Evolutionary conservation across 1,140 invertebrate genomes (phyloP), one percentile per base, ranked within the genome.

Genomic region (Papilio machaon): DNA sequence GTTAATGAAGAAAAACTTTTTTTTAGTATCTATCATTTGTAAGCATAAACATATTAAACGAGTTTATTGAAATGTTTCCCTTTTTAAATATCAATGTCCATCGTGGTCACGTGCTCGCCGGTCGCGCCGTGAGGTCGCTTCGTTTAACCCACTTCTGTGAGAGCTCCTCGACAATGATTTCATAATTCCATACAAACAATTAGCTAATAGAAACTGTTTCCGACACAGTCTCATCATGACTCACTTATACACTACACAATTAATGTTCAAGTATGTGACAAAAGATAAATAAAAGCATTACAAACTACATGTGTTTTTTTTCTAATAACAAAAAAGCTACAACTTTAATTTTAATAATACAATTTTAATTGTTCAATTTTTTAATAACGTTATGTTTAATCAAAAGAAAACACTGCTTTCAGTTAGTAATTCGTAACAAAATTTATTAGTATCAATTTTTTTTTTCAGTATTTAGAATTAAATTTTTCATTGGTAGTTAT

Each of bases 111-210:
- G 75, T 52, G 35, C 13, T 35, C 30, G n/a, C 38, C n/a, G 77
- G 17, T 30, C 19, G 11, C 8, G 64, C n/a, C 19, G 38, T 46
- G 60, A 79, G 77, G 77, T 79, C 77, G 77, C 43, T 15, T 79
- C 60, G 38, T 79, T 79, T 79, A 79, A 79, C 77, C 77, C 77
- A 79, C 77, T 79, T 79, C 77, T 64, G 46, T 60, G n/a, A 79
- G 47, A 67, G 46, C 77, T 79, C 43, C 77, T 79, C 60, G 17
- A 79, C 77, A 79, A 79, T 79, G 77, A 79, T 79, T 79, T 79
- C 77, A 79, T 79, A 79, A 79, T 79, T 79, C 77, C 77, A 79
- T 79, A 79, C 77, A 79, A 79, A 79, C 77, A 79, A 79, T 79
- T 79, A 79, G 46, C 77, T 46, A 67, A 64, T 52, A 52, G 47